Conservation (phyloP, 2,113 vertebrate species). For the Narcine bancroftii region DNA sequence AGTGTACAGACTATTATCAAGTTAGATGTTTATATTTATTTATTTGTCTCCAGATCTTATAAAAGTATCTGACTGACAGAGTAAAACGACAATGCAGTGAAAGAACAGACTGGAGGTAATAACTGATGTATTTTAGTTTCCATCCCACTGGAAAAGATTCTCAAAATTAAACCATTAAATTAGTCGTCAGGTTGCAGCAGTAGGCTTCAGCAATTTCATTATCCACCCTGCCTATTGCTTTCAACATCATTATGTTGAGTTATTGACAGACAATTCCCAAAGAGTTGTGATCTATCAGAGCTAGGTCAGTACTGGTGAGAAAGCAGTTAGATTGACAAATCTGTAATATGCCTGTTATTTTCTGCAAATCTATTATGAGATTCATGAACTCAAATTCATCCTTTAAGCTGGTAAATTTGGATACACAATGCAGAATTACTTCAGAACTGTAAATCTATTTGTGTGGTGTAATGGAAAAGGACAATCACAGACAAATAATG, state of each 20-base stretch:
- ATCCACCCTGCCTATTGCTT: background rate
- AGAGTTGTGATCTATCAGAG: background rate
- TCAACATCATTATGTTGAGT: background rate
- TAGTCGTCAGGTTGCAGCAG: background rate
- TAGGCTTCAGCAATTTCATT: background rate
- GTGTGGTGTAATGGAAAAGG: background rate
- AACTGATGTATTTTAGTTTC: background rate
- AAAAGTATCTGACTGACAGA: background rate
- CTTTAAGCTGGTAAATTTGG: background rate
- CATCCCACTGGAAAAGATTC: background rate
- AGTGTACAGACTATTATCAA: background rate
- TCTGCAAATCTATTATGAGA: background rate
- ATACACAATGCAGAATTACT: background rate
- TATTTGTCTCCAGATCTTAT: background rate
- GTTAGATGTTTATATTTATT: background rate
- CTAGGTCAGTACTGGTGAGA: background rate
- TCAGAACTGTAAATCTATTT: background rate
- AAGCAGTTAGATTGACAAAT: background rate
- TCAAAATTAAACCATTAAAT: slow-evolving; percentile 5
- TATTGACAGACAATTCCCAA: background rate
- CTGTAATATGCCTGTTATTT: slow-evolving; percentile 10
- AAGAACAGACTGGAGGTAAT: background rate
- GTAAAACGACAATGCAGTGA: background rate
- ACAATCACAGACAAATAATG: background rate
- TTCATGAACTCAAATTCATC: background rate